Evolutionary conservation across 2,888 invertebrate genomes (phyloP), one percentile per base, ranked within the genome.

Genomic region (Leptinotarsa haldemani): DNA sequence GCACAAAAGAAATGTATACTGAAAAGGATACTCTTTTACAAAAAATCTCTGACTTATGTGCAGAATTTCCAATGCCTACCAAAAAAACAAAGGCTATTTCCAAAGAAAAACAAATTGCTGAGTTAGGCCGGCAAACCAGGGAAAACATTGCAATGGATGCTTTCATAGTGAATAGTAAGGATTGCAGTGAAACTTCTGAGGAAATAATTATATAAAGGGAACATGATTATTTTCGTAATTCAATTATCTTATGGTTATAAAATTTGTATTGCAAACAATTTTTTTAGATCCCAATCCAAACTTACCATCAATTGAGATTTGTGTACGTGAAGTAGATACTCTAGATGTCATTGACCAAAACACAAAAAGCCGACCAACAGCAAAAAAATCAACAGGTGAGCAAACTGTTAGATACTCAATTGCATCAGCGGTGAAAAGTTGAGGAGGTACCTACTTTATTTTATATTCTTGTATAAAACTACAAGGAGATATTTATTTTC

Each of bases 151-250:
- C 64, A 25, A 64, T 46, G 9, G n/a, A 63, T 63, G 63, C 30
- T n/a, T n/a, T 25, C 15, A 63, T n/a, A 22, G 25, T n/a, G 25
- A 63, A 30, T 40, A 63, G 2, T 63, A 18, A 64, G n/a, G 47
- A 64, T 30, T 30, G 15, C 4, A 30, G 15, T 64, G 46, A 12
- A 64, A 40, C 15, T 64, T 4, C 40, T 40, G 46, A 1, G 18
- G 16, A 64, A n/a, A 40, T 64, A 12, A 46, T 64, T 64, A 64
- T 64, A 12, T 18, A 47, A 18, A 18, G 20, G 15, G 46, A 64
- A 12, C 64, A 64, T 64, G 64, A 20, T 40, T 64, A 64, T 64
- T 64, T 64, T 64, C 47, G 64, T 64, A 64, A 64, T 64, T 30
- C n/a, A 53, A 18, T 53, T 53, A 50, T 53, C n/a, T 53, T 53